phyloP scores from a whole-genome alignment of 2,888 invertebrate genomes.

The Rhingia campestris region DNA sequence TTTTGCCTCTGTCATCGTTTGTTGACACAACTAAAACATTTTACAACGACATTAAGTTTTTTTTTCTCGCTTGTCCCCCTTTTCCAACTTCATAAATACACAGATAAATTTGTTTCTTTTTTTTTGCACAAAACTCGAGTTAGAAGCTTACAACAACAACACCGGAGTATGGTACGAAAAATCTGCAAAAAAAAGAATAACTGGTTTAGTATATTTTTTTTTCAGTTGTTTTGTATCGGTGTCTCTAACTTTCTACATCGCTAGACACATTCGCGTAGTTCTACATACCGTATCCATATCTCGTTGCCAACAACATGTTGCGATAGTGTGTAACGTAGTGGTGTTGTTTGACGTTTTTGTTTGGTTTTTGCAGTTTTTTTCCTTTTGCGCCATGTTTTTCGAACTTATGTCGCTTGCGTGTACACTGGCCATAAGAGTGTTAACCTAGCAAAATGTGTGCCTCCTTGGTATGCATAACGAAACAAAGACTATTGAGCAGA shows the following conservation, averaged over 20 bases:
- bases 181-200: constrained; percentile 16
- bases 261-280: constrained; percentile 60
- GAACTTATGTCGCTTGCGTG: constrained; percentile 59
- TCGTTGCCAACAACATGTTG: constrained; percentile 68
- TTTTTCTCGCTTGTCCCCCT: constrained; percentile 13
- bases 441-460: constrained; percentile 48
- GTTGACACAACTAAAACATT: constrained; percentile 48
- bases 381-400: constrained; percentile 35
- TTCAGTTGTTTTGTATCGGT: constrained; percentile 31
- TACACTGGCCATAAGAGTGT: constrained; percentile 59
- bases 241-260: constrained; percentile 61
- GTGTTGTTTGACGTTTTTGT: constrained; percentile 49
- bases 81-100: constrained; percentile 35
- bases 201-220: constrained; percentile 22
- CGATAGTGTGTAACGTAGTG: constrained; percentile 50
- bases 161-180: constrained; percentile 15
- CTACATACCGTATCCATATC: constrained; percentile 55
- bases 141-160: constrained; percentile 29
- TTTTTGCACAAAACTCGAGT: constrained; percentile 28
- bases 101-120: constrained; percentile 2
- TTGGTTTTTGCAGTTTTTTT: constrained; percentile 10
- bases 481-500: constrained; percentile 63
- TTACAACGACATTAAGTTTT: constrained; percentile 15
- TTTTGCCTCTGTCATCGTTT: constrained; percentile 25
- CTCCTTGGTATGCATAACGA: constrained; percentile 66